These are phyloP conservation scores for Elanoides forficatus DNA, from an alignment of 2,113 vertebrate species.

Conservation along the genomic window DNA sequence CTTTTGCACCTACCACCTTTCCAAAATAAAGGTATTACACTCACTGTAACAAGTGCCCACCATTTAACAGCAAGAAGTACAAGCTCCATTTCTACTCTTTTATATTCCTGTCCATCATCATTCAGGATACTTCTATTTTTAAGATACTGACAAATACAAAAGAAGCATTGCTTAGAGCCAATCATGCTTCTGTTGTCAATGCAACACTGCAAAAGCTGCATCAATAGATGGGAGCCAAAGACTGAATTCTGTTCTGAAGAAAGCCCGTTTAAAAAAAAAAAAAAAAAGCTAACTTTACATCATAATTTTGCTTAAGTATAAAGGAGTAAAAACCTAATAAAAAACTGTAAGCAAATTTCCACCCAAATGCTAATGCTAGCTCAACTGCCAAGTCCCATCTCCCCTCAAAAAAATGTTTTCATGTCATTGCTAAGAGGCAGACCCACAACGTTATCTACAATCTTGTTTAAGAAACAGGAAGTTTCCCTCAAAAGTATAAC, in stretches of 20 bases:
- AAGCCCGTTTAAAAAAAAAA: background rate
- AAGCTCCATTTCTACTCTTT: background rate
- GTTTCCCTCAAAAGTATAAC: background rate
- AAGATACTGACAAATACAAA: background rate
- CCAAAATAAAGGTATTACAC: background rate
- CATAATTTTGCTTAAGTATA: background rate
- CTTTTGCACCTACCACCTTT: slow-evolving; percentile 95
- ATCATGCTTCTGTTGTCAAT: background rate
- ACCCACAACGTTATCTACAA: background rate
- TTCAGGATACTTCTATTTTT: background rate
- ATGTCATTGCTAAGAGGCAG: background rate
- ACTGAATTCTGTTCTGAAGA: background rate
- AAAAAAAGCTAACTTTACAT: background rate
- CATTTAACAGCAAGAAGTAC: background rate
- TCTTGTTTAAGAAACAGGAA: background rate
- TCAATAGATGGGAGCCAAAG: background rate
- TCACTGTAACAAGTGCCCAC: background rate
- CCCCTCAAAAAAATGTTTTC: background rate
- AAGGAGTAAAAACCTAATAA: background rate
- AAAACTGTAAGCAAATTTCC: background rate
- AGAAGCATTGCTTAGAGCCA: background rate
- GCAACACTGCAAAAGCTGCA: background rate
- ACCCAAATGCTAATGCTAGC: background rate
- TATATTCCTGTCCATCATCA: background rate
- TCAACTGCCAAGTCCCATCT: background rate